phyloP scores from a whole-genome alignment of 2,797 vertebrate species.

The Aeoliscus strigatus region DNA sequence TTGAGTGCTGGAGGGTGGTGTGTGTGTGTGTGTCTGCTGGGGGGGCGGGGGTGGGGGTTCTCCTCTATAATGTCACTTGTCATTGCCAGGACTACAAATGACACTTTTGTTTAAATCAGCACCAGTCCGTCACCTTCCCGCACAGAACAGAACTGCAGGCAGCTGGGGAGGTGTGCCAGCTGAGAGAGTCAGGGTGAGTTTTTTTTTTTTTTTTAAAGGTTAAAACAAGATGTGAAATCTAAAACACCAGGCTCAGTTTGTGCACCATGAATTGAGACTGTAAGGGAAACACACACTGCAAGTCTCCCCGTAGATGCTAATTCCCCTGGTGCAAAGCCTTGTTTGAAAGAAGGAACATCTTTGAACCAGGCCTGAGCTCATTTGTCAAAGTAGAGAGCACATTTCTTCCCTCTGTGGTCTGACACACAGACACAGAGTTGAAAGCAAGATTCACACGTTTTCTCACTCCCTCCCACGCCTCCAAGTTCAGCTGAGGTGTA shows the following conservation, averaged over 20 bases:
- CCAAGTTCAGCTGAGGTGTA: slow-evolving; percentile 34
- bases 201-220: slow-evolving; percentile 9
- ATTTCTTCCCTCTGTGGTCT: slow-evolving; percentile 24
- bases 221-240: slow-evolving; percentile 12
- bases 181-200: neutral
- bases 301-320: slow-evolving; percentile 2
- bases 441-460: too few relatives aligned
- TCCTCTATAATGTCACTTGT: slow-evolving; percentile 61
- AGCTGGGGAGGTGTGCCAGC: slow-evolving; percentile 4
- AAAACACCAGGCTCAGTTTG: slow-evolving; percentile 6
- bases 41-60: slow-evolving; percentile 2
- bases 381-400: slow-evolving; percentile 50
- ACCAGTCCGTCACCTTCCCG: slow-evolving; percentile 23
- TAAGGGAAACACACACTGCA: slow-evolving; percentile 3
- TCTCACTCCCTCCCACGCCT: slow-evolving; percentile 28
- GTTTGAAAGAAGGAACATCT: slow-evolving; percentile 24
- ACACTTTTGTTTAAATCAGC: slow-evolving; percentile 59
- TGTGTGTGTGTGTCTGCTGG: too few relatives aligned
- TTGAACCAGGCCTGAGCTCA: slow-evolving; percentile 41
- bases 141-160: slow-evolving; percentile 14
- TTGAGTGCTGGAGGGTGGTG: slow-evolving; percentile 68
- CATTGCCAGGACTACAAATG: slow-evolving; percentile 63
- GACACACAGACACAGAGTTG: too few relatives aligned
- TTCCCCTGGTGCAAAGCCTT: slow-evolving; percentile 27
- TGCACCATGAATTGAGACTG: slow-evolving; percentile 11